phyloP scores from a whole-genome alignment of 2,888 invertebrate species.

The Globia sparganii region DNA sequence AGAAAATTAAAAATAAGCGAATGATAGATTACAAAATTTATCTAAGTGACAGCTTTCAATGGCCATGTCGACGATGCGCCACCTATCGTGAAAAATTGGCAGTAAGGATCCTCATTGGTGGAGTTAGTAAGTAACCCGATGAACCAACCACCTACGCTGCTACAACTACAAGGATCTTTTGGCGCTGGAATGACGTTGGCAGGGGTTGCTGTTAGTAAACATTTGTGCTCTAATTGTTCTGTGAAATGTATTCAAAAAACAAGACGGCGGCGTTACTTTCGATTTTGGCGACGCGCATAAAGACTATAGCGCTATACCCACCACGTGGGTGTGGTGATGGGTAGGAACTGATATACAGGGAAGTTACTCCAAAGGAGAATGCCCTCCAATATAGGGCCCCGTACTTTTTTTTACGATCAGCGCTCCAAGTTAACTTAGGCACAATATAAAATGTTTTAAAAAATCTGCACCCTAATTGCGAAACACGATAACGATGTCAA shows the following conservation, averaged over 20 bases:
- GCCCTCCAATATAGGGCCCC: neutral
- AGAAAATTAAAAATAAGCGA: no score
- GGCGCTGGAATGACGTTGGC: neutral
- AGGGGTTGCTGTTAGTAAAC: neutral
- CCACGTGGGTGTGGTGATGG: neutral
- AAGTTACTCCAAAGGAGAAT: neutral
- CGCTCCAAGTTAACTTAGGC: neutral
- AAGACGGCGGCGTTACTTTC: no score
- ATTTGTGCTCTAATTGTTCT: neutral
- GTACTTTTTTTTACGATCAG: neutral
- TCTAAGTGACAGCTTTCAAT: no score
- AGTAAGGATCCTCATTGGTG: no score
- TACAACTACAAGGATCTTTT: neutral
- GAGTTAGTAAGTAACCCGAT: neutral
- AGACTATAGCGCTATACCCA: neutral
- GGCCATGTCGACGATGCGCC: no score
- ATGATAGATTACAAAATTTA: no score
- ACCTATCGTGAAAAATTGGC: no score
- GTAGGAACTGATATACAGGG: no score
- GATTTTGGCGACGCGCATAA: no score
- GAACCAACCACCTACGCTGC: neutral
- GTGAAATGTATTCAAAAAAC: no score
- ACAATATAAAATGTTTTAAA: neutral
- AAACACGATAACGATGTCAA: no score
- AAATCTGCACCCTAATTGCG: no score